These are phyloP conservation scores for Halictus rubicundus DNA, from an alignment of 1,140 invertebrate species.

Conservation along the genomic window DNA sequence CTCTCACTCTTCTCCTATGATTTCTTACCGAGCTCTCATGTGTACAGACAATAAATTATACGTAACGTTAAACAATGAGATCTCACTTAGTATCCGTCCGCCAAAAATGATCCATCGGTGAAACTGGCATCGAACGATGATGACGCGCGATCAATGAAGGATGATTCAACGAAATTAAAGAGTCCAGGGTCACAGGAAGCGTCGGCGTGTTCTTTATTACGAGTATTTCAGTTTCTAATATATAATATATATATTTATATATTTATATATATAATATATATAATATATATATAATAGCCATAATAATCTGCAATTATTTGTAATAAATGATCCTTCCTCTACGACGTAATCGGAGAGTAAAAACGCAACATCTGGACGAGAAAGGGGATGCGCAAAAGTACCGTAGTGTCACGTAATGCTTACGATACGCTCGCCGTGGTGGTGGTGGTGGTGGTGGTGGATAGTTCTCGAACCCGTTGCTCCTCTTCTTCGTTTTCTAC, in stretches of 20 bases:
- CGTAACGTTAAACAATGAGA: conserved; percentile 5
- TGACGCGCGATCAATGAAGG: background rate
- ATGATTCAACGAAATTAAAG: conserved; percentile 25
- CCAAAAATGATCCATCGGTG: background rate
- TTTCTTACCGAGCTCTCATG: conserved; percentile 4
- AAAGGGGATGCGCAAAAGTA: conserved; percentile 53
- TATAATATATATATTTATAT: conserved; percentile 77
- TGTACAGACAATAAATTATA: conserved; percentile 46
- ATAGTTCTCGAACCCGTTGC: background rate
- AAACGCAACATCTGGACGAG: conserved; percentile 51
- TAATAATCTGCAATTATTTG: conserved; percentile 75
- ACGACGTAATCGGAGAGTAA: conserved; percentile 65
- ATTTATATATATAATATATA: conserved; percentile 56
- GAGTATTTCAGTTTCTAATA: conserved; percentile 79
- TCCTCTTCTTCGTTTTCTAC: background rate
- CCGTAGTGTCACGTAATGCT: conserved; percentile 52
- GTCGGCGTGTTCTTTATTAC: conserved; percentile 78
- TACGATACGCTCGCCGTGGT: conserved; percentile 26
- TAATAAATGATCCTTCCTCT: conserved; percentile 74
- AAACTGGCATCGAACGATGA: background rate
- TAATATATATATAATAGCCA: conserved; percentile 72
- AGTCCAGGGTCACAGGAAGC: conserved; percentile 73
- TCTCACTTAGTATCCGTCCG: background rate
- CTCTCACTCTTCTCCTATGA: background rate
- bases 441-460: background rate